These are phyloP conservation scores for Lasioglossum lativentre DNA, from an alignment of 2,888 invertebrate species.

Conservation along the genomic window DNA sequence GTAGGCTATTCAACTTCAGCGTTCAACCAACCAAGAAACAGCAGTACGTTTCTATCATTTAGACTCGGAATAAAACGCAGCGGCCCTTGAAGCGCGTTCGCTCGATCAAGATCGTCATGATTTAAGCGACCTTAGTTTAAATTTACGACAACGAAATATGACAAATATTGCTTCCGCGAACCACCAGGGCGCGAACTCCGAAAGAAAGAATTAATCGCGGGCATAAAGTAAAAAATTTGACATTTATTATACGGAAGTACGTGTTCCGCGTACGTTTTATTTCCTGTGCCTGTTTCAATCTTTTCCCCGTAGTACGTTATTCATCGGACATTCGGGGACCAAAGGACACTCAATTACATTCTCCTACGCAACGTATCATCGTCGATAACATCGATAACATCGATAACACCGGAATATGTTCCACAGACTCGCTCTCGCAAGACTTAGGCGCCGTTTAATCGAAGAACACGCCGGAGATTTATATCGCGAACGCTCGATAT, in stretches of 20 bases:
- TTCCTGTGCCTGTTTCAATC: conserved; percentile 28
- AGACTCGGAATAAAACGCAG: neutral
- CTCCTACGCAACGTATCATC: conserved; percentile 11
- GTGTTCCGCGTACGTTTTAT: conserved; percentile 28
- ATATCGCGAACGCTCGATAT: neutral
- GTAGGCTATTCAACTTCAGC: neutral
- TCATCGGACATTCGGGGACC: conserved; percentile 51
- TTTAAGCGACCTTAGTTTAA: conserved; percentile 40
- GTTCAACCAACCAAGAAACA: neutral
- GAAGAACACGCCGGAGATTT: conserved; percentile 10
- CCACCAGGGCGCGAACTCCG: neutral
- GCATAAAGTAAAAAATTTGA: conserved; percentile 56
- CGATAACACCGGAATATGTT: conserved; percentile 25
- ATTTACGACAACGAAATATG: conserved; percentile 41
- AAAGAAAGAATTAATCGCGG: conserved; percentile 41
- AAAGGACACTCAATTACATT: conserved; percentile 52
- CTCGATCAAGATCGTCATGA: conserved; percentile 30
- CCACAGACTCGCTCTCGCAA: neutral
- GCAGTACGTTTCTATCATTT: neutral
- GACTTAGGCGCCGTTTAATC: neutral
- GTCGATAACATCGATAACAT: neutral
- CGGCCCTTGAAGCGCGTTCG: neutral
- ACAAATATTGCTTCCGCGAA: conserved; percentile 35
- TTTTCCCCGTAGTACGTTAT: conserved; percentile 40
- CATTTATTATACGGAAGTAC: conserved; percentile 50